phyloP scores from a whole-genome alignment of 2,888 invertebrate species.

The Acronicta leporina region DNA sequence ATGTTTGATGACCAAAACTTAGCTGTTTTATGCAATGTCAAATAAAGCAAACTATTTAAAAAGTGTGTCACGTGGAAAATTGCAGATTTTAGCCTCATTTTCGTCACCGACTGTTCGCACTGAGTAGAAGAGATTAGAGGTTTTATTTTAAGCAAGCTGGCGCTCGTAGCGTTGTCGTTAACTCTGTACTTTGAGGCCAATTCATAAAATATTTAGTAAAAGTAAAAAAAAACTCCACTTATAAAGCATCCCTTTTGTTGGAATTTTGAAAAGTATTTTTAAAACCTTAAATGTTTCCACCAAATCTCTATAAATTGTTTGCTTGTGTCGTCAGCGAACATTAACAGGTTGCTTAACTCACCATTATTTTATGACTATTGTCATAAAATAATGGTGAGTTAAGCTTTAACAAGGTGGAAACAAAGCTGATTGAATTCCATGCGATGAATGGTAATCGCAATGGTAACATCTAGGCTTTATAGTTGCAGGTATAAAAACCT shows the following conservation, averaged over 20 bases:
- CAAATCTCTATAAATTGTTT: background rate
- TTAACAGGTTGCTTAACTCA: background rate
- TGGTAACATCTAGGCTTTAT: background rate
- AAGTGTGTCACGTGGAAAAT: constrained; percentile 36
- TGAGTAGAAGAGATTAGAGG: constrained; percentile 63
- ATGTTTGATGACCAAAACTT: too few species aligned
- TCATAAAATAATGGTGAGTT: too few species aligned
- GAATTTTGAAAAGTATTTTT: background rate
- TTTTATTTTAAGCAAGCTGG: constrained; percentile 63
- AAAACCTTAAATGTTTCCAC: constrained; percentile 4
- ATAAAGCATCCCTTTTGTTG: background rate
- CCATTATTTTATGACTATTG: background rate
- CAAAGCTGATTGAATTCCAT: constrained; percentile 1
- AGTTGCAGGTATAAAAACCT: constrained; percentile 14
- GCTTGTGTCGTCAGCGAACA: background rate
- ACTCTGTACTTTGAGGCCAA: constrained; percentile 28
- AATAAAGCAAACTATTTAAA: constrained; percentile 22
- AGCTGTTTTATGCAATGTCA: background rate
- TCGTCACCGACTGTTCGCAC: constrained; percentile 57
- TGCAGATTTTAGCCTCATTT: constrained; percentile 45
- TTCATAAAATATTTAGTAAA: constrained; percentile 37
- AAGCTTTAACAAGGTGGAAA: background rate
- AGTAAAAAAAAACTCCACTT: constrained; percentile 24
- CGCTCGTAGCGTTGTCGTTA: constrained; percentile 39
- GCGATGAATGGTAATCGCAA: background rate